Percentiles rank a stretch among this genome's conserved stretches.
Evolutionary conservation across 2,113 vertebrate genomes (phyloP).

Genomic region (Piaya cayana): DNA sequence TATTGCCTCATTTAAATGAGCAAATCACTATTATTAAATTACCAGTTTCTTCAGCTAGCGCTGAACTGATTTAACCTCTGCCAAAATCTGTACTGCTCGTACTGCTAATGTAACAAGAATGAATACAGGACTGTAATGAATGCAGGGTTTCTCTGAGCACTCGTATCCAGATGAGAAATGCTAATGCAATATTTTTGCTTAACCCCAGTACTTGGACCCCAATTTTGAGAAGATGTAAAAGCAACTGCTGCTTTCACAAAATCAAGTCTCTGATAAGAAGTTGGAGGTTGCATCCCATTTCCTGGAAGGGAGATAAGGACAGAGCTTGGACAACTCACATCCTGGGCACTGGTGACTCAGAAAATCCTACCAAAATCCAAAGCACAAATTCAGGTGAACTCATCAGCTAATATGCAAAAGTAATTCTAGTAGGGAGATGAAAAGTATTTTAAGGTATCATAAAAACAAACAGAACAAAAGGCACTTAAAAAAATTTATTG

Average conservation of each 20-base stretch:
- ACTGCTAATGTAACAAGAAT: not conserved
- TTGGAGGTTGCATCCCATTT: not conserved
- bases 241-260: not conserved
- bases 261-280: slow-evolving; percentile 9
- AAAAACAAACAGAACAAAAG: slow-evolving; percentile 3
- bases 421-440: not conserved
- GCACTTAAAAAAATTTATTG: not conserved
- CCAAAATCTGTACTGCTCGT: fast-evolving
- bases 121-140: fast-evolving
- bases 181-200: not conserved
- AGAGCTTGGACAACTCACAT: not conserved
- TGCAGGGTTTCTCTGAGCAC: not conserved
- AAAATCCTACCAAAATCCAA: too few species aligned
- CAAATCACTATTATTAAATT: not conserved
- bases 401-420: not conserved
- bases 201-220: not conserved
- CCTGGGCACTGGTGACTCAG: not conserved
- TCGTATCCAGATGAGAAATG: not conserved
- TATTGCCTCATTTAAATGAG: not conserved
- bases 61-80: not conserved
- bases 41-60: not conserved
- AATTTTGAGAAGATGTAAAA: not conserved
- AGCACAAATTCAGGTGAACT: not conserved
- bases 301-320: slow-evolving; percentile 1
- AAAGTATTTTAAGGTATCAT: not conserved